Evolutionary conservation across 2,113 vertebrate genomes (phyloP), one percentile per base, ranked within the genome.

Genomic region (Smithornis capensis): DNA sequence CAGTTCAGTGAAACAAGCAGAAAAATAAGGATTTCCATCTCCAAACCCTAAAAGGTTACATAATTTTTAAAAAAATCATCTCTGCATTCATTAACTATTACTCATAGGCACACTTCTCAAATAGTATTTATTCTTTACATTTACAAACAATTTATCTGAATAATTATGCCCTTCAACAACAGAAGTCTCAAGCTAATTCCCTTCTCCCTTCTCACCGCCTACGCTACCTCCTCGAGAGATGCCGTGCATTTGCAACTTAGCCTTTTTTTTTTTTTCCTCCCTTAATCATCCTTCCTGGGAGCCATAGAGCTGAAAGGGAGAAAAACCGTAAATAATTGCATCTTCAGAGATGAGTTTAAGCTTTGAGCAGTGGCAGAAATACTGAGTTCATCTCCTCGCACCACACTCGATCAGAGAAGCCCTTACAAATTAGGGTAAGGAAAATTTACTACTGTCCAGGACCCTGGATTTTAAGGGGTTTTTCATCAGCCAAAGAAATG

Each of bases 251-350:
- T 92, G 77, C 89, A 90, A 64, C 68, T 91, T 64, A 81, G 68
- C 38, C 21, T 90, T 68, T 73, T 78, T 77, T 75, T 55, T 31
- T 55, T 82, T 84, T 59, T n/a, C 28, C 9, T 24, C 28, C 44
- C 57, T 75, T 96, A 92, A 96, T 95, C 90, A 60, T 91, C 68
- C 76, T 92, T 93, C 82, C 75, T 92, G 60, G 55, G 75, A 96
- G 84, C 88, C 78, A 81, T 79, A 92, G 90, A 80, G 67, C 89
- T 94, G 92, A 75, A 94, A 87, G 45, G 71, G 71, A 90, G 56
- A 94, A 96, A n/a, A 91, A 87, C 59, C 13, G 7, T 94, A 94
- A 96, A 94, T 74, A 94, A 94, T 89, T 86, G 70, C 89, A 90
- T 94, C 92, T 94, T 96, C 81, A 94, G 81, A 92, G 84, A 78